Conservation (phyloP, 2,797 vertebrate species). For the Spatula clypeata region DNA sequence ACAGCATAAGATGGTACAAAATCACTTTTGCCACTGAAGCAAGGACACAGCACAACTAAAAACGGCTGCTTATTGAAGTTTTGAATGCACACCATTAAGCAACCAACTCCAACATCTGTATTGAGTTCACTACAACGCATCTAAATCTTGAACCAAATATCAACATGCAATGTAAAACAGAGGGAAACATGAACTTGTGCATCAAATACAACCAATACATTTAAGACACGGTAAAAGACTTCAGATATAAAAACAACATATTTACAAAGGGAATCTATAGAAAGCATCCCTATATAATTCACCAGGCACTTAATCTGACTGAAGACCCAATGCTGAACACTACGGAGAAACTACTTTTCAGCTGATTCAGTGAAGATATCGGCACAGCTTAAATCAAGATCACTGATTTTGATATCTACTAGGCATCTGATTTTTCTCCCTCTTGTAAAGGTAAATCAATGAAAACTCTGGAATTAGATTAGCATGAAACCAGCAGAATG, state of each 20-base stretch:
- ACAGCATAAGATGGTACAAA: neutral
- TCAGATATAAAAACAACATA: neutral
- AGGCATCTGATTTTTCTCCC: neutral
- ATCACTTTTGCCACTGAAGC: neutral
- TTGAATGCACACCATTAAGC: rapidly evolving
- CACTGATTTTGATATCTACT: neutral
- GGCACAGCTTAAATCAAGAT: neutral
- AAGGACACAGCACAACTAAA: neutral
- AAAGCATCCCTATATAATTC: neutral
- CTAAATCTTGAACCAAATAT: neutral
- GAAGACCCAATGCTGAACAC: neutral
- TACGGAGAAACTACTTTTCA: neutral
- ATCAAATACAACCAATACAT: neutral
- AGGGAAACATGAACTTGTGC: neutral
- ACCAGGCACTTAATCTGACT: neutral
- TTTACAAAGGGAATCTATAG: neutral
- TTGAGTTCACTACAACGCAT: neutral
- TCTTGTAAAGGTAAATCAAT: neutral
- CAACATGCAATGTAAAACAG: neutral
- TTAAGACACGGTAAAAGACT: neutral
- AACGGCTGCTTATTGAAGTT: neutral
- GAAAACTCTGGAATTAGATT: neutral
- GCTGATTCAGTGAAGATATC: neutral
- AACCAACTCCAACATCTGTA: neutral
- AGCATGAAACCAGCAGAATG: neutral